Evolutionary conservation across 2,888 invertebrate genomes (phyloP).

Genomic region (Parnassius smintheus): DNA sequence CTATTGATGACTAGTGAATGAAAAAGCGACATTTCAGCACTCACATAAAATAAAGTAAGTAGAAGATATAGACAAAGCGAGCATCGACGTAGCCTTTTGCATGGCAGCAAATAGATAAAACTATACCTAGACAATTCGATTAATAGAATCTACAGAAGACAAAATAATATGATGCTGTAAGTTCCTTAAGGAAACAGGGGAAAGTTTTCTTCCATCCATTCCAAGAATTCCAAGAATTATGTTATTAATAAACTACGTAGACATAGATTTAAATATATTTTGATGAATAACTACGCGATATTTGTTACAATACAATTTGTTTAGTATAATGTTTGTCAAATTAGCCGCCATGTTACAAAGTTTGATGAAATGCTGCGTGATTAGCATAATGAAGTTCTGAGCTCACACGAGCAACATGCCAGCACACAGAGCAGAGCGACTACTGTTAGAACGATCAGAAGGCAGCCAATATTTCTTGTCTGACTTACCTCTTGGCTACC

Average conservation of each 20-base stretch:
- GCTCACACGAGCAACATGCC: conserved; percentile 35
- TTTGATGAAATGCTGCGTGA: conserved; percentile 16
- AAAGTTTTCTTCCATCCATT: no score
- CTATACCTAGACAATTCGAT: not conserved
- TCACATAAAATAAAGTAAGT: not conserved
- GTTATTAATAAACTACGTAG: no score
- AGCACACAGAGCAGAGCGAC: conserved; percentile 36
- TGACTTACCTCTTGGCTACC: conserved; percentile 71
- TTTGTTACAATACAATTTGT: no score
- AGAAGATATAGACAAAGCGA: not conserved
- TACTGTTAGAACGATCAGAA: conserved; percentile 29
- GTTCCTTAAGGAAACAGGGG: no score
- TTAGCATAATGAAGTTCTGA: conserved; percentile 34
- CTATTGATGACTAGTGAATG: no score
- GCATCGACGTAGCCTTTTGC: not conserved
- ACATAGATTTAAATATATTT: no score
- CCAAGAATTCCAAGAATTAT: no score
- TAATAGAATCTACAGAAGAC: not conserved
- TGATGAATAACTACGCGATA: no score
- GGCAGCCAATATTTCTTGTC: conserved; percentile 29
- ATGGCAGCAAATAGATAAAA: not conserved
- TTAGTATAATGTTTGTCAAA: no score
- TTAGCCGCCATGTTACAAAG: not conserved
- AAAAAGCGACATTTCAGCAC: not conserved
- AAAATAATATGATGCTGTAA: no score